Base-by-base conservation (phyloP, 2,113 vertebrate species). In the Pseudorhombus dupliciocellatus region DNA sequence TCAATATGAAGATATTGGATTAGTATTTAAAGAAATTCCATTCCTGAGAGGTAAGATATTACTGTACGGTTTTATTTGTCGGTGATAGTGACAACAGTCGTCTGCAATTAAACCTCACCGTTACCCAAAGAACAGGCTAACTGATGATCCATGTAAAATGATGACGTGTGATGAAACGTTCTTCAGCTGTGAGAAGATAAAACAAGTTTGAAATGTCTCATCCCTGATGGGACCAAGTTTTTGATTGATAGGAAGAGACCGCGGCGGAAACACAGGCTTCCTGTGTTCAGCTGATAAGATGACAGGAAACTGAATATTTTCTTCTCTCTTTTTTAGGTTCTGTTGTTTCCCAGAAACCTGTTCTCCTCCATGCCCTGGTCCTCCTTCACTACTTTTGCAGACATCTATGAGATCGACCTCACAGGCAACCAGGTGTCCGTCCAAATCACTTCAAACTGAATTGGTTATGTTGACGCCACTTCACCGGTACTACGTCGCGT, bases 351-450 rank as follows among this genome's bases (percentile, higher is more conserved):
- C 4, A 34, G 16, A 10, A 94, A 94, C 89, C 77, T 11, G 37
- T 90, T 94, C 75, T 56, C 71, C 54, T 62, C 71, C 1, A 72
- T 94, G 24, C 57, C 86, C 72, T 94, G 92, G 93, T 62, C 66
- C 11, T 79, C 80, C 46, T 93, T 90, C 78, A 75, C 66, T 34
- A 15, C 12, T 3, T 93, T 92, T 22, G 2, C 28, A 14, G 21
- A 84, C 0, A 66, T 94, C 71, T 57, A 93, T 22, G 90, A 92
- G 72, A 65, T 94, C 4, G 92, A 94, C 86, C 81, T 94, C 24
- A 85, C 82, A 0, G 60, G 61, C 4, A 94, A 94, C 80, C n/a
- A 86, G 81, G 89, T 94, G 53, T 54, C 16, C 42, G 2, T 20
- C 34, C 40, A 14, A 5, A 16, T 30, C 14, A 9, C 10, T 1